Base-by-base conservation (phyloP, 2,888 invertebrate species). In the Achlya flavicornis region DNA sequence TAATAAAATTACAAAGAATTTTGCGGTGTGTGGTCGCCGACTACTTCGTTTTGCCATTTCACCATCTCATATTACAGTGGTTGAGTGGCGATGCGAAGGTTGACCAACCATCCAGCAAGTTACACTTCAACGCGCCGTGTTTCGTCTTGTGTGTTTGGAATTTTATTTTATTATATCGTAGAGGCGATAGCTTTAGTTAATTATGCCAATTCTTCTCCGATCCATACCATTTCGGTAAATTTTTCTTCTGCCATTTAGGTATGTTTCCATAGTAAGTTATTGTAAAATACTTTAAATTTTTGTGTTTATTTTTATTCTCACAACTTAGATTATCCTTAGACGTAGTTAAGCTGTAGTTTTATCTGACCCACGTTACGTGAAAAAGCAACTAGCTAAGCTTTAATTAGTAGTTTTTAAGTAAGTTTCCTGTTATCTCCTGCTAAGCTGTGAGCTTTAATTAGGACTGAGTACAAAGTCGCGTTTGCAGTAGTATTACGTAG, bases 371-470 rank as follows among this genome's bases (percentile, higher is more conserved):
- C 10, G n/a, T 46, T 46, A 46, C 46, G 46, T n/a, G 46, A n/a
- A 46, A 46, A 53, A 19, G 53, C 53, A 53, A 53, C 53, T 53
- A 19, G 53, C 53, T 53, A 53, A 53, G 53, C 19, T 10, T 53
- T 53, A 53, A 53, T 53, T 53, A 53, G 53, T 53, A 53, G 53
- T 53, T 53, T 53, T 53, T 53, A 53, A 53, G 53, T 53, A 10
- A 53, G 53, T 53, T 53, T 53, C 53, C n/a, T 53, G 53, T 53
- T 53, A 53, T 53, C 53, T 53, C 19, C 16, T 53, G 19, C 53
- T 53, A 53, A 19, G 19, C 19, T 53, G 53, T 19, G 53, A 53
- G 53, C 53, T 53, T 53, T 53, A 53, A 53, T 53, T 19, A 19
- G 53, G 53, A 19, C 19, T 3, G 19, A 53, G 53, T 19, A 53